A percentile compares a stretch with the other conserved stretches of the same genome.
phyloP scores from a whole-genome alignment of 53 echinoderm and acorn worm species.

The Glandiceps talaboti region DNA sequence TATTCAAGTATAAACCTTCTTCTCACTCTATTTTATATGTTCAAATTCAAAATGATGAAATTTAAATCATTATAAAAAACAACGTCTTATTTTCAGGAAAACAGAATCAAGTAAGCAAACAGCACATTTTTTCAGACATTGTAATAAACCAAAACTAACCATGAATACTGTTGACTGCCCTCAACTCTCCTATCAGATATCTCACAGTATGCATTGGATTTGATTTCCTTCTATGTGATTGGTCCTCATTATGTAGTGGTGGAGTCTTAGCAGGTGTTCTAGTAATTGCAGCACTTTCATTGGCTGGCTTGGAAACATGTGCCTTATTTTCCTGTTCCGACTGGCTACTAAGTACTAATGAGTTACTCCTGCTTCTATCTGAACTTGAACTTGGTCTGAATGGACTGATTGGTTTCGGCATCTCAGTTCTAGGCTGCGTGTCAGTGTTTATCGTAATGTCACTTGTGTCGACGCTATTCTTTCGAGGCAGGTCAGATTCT shows the following conservation, averaged over 20 bases:
- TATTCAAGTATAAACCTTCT: too few species aligned
- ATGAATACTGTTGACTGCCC: constrained; percentile 8
- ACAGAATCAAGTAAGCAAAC: too few species aligned
- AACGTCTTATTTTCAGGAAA: too few species aligned
- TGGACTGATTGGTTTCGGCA: neutral
- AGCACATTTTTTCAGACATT: too few species aligned
- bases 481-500: neutral
- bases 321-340: neutral
- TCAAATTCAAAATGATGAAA: too few species aligned
- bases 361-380: neutral
- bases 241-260: neutral
- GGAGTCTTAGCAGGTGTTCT: neutral
- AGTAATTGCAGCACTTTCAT: neutral
- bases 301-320: neutral
- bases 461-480: neutral
- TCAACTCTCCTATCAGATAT: constrained; percentile 44
- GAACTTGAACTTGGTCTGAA: neutral
- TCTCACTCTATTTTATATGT: too few species aligned
- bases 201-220: constrained; percentile 55
- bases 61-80: too few species aligned
- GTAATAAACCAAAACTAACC: neutral
- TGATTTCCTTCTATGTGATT: neutral
- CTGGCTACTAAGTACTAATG: neutral
- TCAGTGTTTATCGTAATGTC: neutral
- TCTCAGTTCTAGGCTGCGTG: neutral